A percentile compares a stretch with the other conserved stretches of the same genome.
These are phyloP conservation scores for Globia sparganii DNA, from an alignment of 2,888 invertebrate genomes.

Conservation along the genomic window DNA sequence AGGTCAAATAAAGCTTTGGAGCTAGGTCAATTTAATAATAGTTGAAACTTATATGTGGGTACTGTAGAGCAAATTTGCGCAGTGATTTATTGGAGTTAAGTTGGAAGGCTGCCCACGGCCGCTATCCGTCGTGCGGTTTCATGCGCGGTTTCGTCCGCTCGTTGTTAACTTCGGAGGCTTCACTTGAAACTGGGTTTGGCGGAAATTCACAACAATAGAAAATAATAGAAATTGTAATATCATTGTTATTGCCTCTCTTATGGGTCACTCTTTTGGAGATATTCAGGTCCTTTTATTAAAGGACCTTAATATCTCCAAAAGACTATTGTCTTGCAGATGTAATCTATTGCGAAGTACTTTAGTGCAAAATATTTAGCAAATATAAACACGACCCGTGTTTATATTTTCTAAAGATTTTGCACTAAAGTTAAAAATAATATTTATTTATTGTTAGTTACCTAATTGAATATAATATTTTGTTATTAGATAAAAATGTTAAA, in stretches of 20 bases:
- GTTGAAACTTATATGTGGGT: slow-evolving; percentile 80
- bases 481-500: background rate
- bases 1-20: slow-evolving; percentile 66
- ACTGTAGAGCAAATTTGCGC: slow-evolving; percentile 75
- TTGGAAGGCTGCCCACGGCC: slow-evolving; percentile 83
- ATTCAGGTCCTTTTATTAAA: background rate
- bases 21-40: slow-evolving; percentile 82
- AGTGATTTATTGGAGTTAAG: slow-evolving; percentile 83
- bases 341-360: background rate
- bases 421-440: background rate
- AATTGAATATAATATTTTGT: background rate
- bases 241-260: slow-evolving; percentile 8
- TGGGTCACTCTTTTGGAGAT: background rate
- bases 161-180: slow-evolving; percentile 32
- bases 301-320: too few relatives aligned
- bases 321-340: background rate
- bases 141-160: slow-evolving; percentile 67
- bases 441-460: background rate
- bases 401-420: background rate
- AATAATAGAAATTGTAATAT: slow-evolving; percentile 1
- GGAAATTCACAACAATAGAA: slow-evolving; percentile 19
- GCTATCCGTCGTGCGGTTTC: slow-evolving; percentile 65
- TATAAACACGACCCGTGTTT: too few relatives aligned
- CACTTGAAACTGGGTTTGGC: slow-evolving; percentile 16
- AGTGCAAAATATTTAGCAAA: too few relatives aligned